Evolutionary conservation across 2,797 vertebrate species (phyloP).

Genomic region (Psittacula echo): DNA sequence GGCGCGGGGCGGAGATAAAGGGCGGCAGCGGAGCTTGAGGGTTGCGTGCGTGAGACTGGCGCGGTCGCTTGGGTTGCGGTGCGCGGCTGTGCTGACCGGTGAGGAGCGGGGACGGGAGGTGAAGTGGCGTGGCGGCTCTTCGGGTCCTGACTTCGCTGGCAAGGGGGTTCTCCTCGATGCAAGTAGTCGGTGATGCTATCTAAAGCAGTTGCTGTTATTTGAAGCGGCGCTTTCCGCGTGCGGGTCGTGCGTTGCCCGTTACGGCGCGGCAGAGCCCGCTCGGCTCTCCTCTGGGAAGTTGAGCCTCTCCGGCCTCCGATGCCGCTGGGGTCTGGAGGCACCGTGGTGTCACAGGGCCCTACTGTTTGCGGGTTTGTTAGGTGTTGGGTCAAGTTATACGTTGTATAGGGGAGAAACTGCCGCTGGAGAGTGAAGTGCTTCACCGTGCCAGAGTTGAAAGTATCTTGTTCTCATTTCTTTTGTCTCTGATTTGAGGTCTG

Average conservation of each 20-base stretch:
- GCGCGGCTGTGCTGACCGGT: background rate
- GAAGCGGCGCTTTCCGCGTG: background rate
- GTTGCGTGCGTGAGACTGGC: background rate
- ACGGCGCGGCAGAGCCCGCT: background rate
- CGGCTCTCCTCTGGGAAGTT: background rate
- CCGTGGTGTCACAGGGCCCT: accelerated
- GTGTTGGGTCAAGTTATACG: accelerated
- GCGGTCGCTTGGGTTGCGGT: background rate
- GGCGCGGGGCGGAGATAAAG: background rate
- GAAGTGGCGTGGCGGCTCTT: background rate
- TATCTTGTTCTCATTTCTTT: accelerated
- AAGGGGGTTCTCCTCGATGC: background rate
- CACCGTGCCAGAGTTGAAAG: accelerated
- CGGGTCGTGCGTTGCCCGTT: background rate
- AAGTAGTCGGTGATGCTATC: background rate
- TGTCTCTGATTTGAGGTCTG: background rate
- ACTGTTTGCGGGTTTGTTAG: background rate
- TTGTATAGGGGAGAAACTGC: accelerated
- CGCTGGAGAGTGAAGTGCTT: accelerated
- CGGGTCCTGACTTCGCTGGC: too few species aligned
- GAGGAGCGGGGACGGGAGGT: background rate
- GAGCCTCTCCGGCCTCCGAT: too few species aligned
- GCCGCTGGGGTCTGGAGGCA: background rate
- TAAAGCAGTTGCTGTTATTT: accelerated
- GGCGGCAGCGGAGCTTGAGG: background rate